Evolutionary conservation across 1,140 invertebrate species (phyloP), one percentile per base, ranked within the genome.

Genomic region (Lepidurus apus): DNA sequence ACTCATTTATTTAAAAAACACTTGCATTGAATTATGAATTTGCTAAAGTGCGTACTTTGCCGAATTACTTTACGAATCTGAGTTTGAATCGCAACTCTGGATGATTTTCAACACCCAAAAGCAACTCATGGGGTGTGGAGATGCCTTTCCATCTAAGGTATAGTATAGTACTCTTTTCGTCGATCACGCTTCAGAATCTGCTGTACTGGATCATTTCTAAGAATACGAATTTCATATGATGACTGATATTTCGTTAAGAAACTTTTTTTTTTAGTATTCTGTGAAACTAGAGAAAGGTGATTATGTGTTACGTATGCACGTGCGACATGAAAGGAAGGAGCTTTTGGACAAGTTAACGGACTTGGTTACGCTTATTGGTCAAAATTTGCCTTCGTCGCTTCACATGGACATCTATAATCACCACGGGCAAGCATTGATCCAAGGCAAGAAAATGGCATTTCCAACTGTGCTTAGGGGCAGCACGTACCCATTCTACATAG

Each of bases 1-100:
- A 76, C 45, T 76, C 43, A 43, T 44, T 7, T 65, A 21, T 65
- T 65, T 7, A 13, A 9, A 21, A 7, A 7, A 65, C 53, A 65
- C 13, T 47, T 17, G 45, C 45, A 17, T 47, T 47, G 45, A 65
- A 65, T 65, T 65, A 65, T 21, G 4, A 8, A 80, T 34, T 80
- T 44, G 26, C 65, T 42, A 13, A 73, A 87, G 91, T 80, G 89
- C 94, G 1, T 82, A 95, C 74, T 87, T 99, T 10, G 94, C 91
- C 84, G 91, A 95, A 83, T 87, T 94, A 81, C 87, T 98, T 9
- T 98, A 98, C 84, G 96, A 98, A 85, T 93, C 92, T 6, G 95
- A 97, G 85, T 97, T 93, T 85, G 95, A 98, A 86, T 95, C 94
- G 7, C 95, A 98, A 86, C 88, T 98, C 82, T 98, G 96, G 96